A percentile compares a stretch with the other conserved stretches of the same genome.
phyloP scores from a whole-genome alignment of 2,797 vertebrate species.

The Sciurus vulgaris region DNA sequence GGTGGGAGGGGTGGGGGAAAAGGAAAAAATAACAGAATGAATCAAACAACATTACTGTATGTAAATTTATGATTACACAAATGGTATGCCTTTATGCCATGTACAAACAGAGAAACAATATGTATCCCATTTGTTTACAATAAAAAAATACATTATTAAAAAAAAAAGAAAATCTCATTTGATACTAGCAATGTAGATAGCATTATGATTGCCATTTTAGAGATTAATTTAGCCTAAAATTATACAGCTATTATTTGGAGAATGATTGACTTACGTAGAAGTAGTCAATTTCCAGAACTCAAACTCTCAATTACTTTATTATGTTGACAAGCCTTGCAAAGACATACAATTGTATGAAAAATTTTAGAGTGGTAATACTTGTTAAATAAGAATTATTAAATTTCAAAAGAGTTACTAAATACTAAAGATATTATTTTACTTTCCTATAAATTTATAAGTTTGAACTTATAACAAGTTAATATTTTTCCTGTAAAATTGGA shows the following conservation, averaged over 20 bases:
- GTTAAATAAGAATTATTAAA: constrained; percentile 10
- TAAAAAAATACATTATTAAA: too few relatives aligned
- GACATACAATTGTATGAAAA: neutral
- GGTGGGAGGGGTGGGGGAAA: too few relatives aligned
- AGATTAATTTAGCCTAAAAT: constrained; percentile 21
- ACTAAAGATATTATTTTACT: neutral
- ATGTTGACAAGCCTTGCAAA: neutral
- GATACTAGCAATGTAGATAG: neutral
- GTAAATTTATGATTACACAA: too few relatives aligned
- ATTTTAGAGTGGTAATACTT: neutral
- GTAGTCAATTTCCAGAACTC: neutral
- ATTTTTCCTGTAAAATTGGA: constrained; percentile 2
- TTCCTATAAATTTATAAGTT: neutral
- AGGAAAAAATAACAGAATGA: too few relatives aligned
- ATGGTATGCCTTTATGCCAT: too few relatives aligned
- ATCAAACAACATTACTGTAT: too few relatives aligned
- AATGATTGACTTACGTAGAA: neutral
- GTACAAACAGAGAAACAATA: too few relatives aligned
- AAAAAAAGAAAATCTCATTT: constrained; percentile 45
- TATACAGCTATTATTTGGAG: neutral
- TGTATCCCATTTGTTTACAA: too few relatives aligned
- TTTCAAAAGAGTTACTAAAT: neutral
- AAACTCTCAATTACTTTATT: neutral
- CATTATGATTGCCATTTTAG: neutral
- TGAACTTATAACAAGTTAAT: constrained; percentile 18